A percentile compares a stretch with the other conserved stretches of the same genome.
phyloP scores from a whole-genome alignment of 2,113 vertebrate genomes.

The Thunnus thynnus region DNA sequence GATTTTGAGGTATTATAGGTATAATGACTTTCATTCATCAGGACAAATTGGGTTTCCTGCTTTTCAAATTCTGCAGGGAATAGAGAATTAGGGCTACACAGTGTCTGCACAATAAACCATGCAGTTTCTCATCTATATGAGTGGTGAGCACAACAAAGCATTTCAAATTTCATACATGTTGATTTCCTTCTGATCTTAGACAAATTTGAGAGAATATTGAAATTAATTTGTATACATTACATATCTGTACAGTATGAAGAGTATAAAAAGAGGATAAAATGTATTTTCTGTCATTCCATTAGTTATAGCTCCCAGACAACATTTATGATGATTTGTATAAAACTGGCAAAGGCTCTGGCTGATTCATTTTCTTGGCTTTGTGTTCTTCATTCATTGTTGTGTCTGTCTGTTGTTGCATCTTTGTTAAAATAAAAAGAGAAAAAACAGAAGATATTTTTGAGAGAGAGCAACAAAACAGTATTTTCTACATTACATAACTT shows the following conservation, averaged over 20 bases:
- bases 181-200: no score
- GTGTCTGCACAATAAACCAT: not conserved
- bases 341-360: not conserved
- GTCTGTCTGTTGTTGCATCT: not conserved
- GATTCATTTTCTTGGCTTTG: not conserved
- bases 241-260: not conserved
- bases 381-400: not conserved
- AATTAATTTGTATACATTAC: not conserved
- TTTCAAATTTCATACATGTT: no score
- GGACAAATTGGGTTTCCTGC: not conserved
- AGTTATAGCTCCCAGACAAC: not conserved
- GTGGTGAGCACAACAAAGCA: not conserved
- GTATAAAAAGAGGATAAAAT: not conserved
- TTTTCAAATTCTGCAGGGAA: not conserved
- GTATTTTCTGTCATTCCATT: not conserved
- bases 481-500: not conserved
- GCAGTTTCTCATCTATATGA: not conserved
- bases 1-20: no score
- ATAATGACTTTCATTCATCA: not conserved
- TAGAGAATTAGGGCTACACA: not conserved
- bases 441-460: no score
- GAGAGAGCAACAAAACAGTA: not conserved
- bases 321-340: not conserved
- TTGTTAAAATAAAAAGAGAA: no score
- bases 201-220: no score